phyloP scores from a whole-genome alignment of 92 coral and sea anemone species.

The Palythoa heliodiscus region DNA sequence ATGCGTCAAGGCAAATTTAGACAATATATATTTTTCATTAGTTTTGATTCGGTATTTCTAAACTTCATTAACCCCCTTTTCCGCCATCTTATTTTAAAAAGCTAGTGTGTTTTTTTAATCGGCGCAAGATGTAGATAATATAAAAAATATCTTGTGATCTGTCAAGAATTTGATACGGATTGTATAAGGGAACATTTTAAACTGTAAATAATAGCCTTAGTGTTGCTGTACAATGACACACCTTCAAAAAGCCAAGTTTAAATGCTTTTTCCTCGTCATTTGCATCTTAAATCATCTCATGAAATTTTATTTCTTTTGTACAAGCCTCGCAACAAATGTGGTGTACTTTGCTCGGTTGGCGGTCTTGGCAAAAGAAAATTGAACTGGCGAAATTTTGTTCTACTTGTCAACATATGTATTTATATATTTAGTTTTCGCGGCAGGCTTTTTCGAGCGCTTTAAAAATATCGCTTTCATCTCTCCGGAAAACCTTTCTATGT shows the following conservation, averaged over 20 bases:
- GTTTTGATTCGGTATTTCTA: background rate
- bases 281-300: slow-evolving; percentile 3
- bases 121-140: slow-evolving; percentile 15
- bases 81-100: background rate
- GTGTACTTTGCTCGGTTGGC: slow-evolving; percentile 24
- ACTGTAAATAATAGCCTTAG: background rate
- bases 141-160: background rate
- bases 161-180: background rate
- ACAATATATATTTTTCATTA: background rate
- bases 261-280: slow-evolving; percentile 6
- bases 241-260: slow-evolving; percentile 14
- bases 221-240: slow-evolving; percentile 1
- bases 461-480: slow-evolving; percentile 24
- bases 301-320: slow-evolving; percentile 7
- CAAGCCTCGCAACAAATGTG: background rate
- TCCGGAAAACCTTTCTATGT: slow-evolving; percentile 4
- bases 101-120: slow-evolving; percentile 3
- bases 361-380: slow-evolving; percentile 17
- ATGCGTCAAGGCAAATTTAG: background rate
- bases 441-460: slow-evolving; percentile 5
- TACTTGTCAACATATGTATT: slow-evolving; percentile 35
- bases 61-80: background rate
- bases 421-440: slow-evolving; percentile 24
- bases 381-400: slow-evolving; percentile 4
- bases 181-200: slow-evolving; percentile 18